Percentiles rank a stretch among this genome's conserved stretches.
These are phyloP conservation scores for Geophilus truncorum DNA, from an alignment of 2,888 invertebrate genomes.

Conservation along the genomic window DNA sequence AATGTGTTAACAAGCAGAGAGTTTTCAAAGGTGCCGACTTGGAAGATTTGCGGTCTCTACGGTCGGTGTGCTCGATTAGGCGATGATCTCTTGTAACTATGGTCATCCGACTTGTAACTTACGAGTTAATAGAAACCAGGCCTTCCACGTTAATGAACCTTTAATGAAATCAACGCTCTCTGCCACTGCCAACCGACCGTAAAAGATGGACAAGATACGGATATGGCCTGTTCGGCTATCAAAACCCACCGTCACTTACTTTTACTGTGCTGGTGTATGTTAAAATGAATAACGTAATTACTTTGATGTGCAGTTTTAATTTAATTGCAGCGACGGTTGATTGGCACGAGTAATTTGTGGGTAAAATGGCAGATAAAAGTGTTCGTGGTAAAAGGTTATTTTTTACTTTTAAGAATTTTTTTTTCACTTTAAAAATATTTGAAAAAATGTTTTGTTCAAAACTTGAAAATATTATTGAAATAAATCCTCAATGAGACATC, in stretches of 20 bases:
- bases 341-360: no score
- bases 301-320: no score
- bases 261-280: no score
- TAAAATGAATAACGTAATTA: no score
- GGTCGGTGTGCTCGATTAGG: background rate
- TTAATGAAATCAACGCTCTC: conserved; percentile 3
- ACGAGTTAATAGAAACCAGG: background rate
- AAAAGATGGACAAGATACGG: background rate
- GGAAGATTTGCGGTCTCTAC: background rate
- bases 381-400: no score
- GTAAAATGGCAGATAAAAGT: no score
- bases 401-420: no score
- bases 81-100: background rate
- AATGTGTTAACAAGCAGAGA: background rate
- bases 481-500: background rate
- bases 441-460: background rate
- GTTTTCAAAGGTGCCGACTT: background rate
- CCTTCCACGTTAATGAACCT: background rate
- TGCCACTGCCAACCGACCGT: background rate
- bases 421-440: no score
- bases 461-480: background rate
- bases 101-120: background rate
- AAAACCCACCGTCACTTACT: no score
- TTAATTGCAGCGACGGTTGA: no score
- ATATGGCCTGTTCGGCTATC: background rate